phyloP scores from a whole-genome alignment of 2,113 vertebrate species.

The Hyperopisus bebe region DNA sequence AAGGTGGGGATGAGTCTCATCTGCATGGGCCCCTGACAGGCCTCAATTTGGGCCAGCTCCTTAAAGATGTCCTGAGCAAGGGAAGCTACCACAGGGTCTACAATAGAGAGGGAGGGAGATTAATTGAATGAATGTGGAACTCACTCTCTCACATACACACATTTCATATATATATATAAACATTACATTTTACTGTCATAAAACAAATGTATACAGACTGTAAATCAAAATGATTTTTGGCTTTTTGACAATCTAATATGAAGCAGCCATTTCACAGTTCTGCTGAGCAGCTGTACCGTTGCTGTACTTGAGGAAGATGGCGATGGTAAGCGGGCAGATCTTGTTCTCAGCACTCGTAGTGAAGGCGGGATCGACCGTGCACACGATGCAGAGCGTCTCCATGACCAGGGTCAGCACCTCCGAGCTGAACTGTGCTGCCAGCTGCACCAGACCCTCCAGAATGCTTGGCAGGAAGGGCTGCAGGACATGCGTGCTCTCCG shows the following conservation, averaged over 20 bases:
- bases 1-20: slow-evolving; percentile 94
- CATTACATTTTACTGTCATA: neutral
- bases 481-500: slow-evolving; percentile 85
- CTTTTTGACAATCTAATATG: neutral
- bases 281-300: slow-evolving; percentile 65
- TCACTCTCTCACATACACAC: neutral
- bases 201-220: neutral
- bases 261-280: neutral
- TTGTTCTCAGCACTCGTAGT: slow-evolving; percentile 89
- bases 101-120: neutral
- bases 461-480: slow-evolving; percentile 94
- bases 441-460: slow-evolving; percentile 86
- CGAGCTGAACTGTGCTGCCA: slow-evolving; percentile 91
- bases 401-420: slow-evolving; percentile 96
- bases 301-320: slow-evolving; percentile 95
- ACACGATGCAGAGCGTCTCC: slow-evolving; percentile 95
- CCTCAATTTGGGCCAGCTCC: slow-evolving; percentile 91
- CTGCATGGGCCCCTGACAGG: slow-evolving; percentile 94
- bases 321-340: slow-evolving; percentile 96
- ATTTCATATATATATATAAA: neutral
- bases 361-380: slow-evolving; percentile 84
- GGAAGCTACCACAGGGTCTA: slow-evolving; percentile 94
- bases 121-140: neutral
- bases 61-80: slow-evolving; percentile 97
- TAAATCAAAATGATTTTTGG: neutral